These are phyloP conservation scores for Eolophus roseicapilla DNA, from an alignment of 2,113 vertebrate genomes.

Conservation along the genomic window DNA sequence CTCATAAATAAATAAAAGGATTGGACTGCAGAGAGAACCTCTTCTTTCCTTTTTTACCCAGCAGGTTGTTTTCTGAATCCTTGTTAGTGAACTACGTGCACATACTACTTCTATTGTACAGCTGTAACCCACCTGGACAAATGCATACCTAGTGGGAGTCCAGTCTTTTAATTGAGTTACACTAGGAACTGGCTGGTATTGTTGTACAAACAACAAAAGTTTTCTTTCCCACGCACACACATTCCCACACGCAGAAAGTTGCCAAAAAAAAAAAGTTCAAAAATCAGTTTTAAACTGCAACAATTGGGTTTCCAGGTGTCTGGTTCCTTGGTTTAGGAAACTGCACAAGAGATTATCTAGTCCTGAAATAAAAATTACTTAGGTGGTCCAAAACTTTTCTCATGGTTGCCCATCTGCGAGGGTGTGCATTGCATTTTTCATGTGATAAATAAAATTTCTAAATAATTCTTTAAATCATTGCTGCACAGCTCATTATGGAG, in stretches of 20 bases:
- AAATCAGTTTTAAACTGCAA: conserved; percentile 14
- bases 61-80: not conserved
- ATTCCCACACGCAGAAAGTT: not conserved
- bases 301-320: conserved; percentile 42
- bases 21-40: not conserved
- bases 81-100: not conserved
- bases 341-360: conserved; percentile 1
- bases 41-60: not conserved
- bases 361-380: conserved; percentile 13
- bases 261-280: not conserved
- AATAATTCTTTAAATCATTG: not conserved
- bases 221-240: not conserved
- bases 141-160: not conserved
- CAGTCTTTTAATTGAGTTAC: not conserved
- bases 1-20: not conserved
- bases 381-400: not conserved
- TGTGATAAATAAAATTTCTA: not conserved
- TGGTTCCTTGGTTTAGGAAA: conserved; percentile 35
- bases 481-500: not conserved
- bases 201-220: not conserved
- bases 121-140: not conserved
- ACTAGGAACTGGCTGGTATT: not conserved
- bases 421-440: not conserved
- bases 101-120: not conserved
- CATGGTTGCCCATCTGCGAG: not conserved